Evolutionary conservation across 2,113 vertebrate species (phyloP).

Genomic region (Centrocercus urophasianus): DNA sequence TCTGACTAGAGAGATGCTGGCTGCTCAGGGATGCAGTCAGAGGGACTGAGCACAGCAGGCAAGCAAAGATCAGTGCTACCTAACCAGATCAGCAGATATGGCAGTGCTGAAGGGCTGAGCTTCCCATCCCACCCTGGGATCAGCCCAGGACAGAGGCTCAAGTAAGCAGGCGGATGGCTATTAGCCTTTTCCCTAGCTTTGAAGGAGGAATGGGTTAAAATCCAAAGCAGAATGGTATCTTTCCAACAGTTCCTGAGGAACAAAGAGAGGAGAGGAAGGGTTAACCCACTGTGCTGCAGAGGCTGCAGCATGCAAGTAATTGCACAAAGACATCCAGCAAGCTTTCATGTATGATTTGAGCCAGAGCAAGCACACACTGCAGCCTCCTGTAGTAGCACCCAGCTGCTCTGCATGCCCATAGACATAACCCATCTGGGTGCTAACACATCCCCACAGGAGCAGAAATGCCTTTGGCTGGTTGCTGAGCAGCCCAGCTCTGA

Average conservation of each 20-base stretch:
- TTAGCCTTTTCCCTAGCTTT: neutral
- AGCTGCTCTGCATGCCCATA: accelerated
- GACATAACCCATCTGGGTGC: accelerated
- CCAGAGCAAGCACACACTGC: neutral
- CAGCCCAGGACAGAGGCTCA: neutral
- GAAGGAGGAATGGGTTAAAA: neutral
- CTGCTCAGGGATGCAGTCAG: neutral
- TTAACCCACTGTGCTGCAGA: neutral
- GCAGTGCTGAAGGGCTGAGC: neutral
- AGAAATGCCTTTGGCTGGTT: neutral
- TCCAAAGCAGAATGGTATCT: neutral
- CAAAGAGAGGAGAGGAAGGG: neutral
- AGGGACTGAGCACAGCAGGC: neutral
- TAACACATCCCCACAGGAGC: accelerated
- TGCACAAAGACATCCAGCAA: neutral
- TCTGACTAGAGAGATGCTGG: neutral
- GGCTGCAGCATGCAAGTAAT: neutral
- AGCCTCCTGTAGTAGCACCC: neutral
- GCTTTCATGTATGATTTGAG: neutral
- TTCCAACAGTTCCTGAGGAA: neutral
- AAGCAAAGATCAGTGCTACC: neutral
- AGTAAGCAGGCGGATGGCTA: neutral
- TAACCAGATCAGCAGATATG: neutral
- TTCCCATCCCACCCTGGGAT: neutral
- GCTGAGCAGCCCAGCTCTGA: neutral